These are phyloP conservation scores for Eledona agricola DNA, from an alignment of 2,888 invertebrate species.

Conservation along the genomic window DNA sequence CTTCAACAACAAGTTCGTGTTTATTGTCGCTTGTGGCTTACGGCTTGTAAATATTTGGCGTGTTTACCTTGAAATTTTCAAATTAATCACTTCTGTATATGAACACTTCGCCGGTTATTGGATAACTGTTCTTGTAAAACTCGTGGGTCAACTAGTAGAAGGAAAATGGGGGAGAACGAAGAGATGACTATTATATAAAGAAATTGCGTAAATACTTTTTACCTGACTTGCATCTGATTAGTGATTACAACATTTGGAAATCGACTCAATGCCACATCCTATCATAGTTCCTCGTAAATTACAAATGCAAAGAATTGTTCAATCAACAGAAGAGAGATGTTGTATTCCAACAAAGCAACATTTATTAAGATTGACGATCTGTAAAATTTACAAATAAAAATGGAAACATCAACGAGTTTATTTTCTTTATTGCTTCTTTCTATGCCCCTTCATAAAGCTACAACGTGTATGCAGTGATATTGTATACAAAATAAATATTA, in stretches of 20 bases:
- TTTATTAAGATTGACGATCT: no score
- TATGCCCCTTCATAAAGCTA: constrained; percentile 6
- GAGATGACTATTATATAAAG: constrained; percentile 19
- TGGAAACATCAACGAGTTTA: no score
- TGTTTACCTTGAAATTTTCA: neutral
- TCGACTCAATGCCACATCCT: neutral
- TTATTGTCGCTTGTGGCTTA: no score
- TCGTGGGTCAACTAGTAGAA: neutral
- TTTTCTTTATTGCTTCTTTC: no score
- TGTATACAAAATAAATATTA: constrained; percentile 9
- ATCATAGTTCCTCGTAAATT: neutral
- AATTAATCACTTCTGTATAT: neutral
- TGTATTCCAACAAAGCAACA: no score
- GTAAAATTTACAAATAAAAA: no score
- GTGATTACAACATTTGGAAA: constrained; percentile 9
- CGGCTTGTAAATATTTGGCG: neutral
- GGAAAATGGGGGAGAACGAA: constrained; percentile 13
- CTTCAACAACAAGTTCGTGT: no score
- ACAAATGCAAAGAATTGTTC: no score
- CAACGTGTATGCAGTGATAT: constrained; percentile 11
- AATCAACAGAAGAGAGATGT: no score
- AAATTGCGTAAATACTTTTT: constrained; percentile 20
- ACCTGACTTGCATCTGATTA: constrained; percentile 19
- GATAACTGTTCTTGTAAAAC: constrained; percentile 8
- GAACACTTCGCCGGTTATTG: constrained; percentile 10